Evolutionary conservation across 2,797 vertebrate species (phyloP), one percentile per base, ranked within the genome.

Genomic region (Notoglanidium macrostoma): DNA sequence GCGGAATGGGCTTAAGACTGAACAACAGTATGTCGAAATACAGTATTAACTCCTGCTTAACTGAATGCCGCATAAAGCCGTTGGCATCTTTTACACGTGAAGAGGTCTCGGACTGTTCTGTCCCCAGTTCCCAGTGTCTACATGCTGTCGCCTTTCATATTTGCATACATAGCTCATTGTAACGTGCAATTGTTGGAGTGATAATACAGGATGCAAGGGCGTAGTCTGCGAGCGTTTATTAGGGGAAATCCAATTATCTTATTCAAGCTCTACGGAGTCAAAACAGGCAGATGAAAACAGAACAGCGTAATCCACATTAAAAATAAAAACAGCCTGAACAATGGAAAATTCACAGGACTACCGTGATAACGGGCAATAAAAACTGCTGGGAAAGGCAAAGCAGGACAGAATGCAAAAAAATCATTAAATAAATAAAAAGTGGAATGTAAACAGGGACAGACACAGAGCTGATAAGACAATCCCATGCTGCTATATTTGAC

Each of bases 171-270:
- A 46, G 23, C 23, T 81, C 14, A 81, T 17, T n/a, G 57, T 46
- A n/a, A 17, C 2, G 7, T 81, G 35, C 35, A 61, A 0, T n/a
- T 44, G 21, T n/a, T 40, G 21, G 32, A n/a, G 21, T 46, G 35
- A 61, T n/a, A 35, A 35, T 57, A 35, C 29, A 40, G 10, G 35
- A 15, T 3, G 1, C 78, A n/a, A 63, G 57, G 55, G 57, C 35
- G 35, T 80, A 61, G 78, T 8, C 78, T 80, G 57, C 44, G n/a
- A 44, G 35, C 78, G 21, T 44, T 80, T n/a, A 44, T 80, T 15
- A 44, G 78, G 35, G 78, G 23, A 61, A 80, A 61, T 80, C 78
- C 78, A 61, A 46, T 61, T 61, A 80, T 26, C 32, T 26, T 40
- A 59, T 79, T 79, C 5, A 44, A 15, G 21, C 21, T 80, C 55